Conservation (phyloP, 2,888 invertebrate species). For the Sacculina carcini region DNA sequence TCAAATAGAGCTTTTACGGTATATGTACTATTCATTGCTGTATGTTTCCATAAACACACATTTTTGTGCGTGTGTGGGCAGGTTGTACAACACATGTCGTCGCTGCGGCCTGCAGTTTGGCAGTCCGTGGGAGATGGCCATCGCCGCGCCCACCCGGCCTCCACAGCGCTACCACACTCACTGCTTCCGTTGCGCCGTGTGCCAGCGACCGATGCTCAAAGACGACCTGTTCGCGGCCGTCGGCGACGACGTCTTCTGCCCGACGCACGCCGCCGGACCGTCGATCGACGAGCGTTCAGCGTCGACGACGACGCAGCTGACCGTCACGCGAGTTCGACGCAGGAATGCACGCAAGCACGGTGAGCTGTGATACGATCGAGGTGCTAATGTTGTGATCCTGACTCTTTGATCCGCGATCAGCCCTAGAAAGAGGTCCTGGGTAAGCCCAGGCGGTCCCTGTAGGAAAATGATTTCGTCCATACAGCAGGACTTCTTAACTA, state of each 20-base stretch:
- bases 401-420: too few species aligned
- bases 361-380: background rate
- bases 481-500: too few species aligned
- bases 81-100: background rate
- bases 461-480: too few species aligned
- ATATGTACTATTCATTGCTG: too few species aligned
- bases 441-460: too few species aligned
- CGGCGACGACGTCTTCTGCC: background rate
- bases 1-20: too few species aligned
- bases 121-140: background rate
- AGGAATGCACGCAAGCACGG: background rate
- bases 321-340: background rate
- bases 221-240: background rate
- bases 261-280: background rate
- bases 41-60: too few species aligned
- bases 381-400: background rate
- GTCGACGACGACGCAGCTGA: background rate
- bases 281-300: background rate
- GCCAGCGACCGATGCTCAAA: background rate
- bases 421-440: too few species aligned
- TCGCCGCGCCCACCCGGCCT: background rate
- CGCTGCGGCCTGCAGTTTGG: background rate
- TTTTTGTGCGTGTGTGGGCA: too few species aligned
- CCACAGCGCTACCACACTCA: background rate
- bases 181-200: slow-evolving; percentile 1